A percentile compares a stretch with the other conserved stretches of the same genome.
Conservation (phyloP, 2,797 vertebrate species). For the Diceros bicornis region DNA sequence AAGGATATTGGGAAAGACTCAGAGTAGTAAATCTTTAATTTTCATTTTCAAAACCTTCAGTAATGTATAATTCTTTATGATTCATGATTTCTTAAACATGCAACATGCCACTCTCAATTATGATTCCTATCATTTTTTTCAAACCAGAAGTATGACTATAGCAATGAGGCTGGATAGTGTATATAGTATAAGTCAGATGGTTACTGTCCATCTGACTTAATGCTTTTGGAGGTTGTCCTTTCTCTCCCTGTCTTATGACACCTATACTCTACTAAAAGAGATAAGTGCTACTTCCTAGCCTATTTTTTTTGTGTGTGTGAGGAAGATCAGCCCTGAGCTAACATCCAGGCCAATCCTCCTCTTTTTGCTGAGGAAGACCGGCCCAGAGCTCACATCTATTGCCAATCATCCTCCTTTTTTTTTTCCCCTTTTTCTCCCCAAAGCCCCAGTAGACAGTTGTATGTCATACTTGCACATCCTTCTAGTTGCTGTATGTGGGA, state of each 20-base stretch:
- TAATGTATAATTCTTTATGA: slow-evolving; percentile 79
- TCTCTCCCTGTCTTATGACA: not conserved
- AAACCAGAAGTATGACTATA: slow-evolving; percentile 47
- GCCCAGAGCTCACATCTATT: too few relatives aligned
- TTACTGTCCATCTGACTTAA: not conserved
- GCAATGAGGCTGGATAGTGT: slow-evolving; percentile 42
- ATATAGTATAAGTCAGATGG: not conserved
- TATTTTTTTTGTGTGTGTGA: not conserved
- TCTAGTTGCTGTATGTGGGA: too few relatives aligned
- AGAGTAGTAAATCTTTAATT: slow-evolving; percentile 74
- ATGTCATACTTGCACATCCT: too few relatives aligned
- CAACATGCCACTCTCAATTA: slow-evolving; percentile 37
- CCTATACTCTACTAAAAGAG: not conserved
- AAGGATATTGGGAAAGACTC: slow-evolving; percentile 61
- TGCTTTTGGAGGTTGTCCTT: not conserved
- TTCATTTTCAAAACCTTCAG: slow-evolving; percentile 72
- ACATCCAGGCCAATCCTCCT: too few relatives aligned
- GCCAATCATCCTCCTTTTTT: too few relatives aligned
- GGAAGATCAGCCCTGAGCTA: too few relatives aligned
- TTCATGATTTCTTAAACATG: slow-evolving; percentile 74
- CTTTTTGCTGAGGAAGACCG: too few relatives aligned
- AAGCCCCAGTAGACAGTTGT: too few relatives aligned
- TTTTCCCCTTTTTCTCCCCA: too few relatives aligned
- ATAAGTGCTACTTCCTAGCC: not conserved
- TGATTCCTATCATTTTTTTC: not conserved